phyloP scores from a whole-genome alignment of 37 sponge, comb jelly and placozoan genomes.

The Cliona cf. orientalis region DNA sequence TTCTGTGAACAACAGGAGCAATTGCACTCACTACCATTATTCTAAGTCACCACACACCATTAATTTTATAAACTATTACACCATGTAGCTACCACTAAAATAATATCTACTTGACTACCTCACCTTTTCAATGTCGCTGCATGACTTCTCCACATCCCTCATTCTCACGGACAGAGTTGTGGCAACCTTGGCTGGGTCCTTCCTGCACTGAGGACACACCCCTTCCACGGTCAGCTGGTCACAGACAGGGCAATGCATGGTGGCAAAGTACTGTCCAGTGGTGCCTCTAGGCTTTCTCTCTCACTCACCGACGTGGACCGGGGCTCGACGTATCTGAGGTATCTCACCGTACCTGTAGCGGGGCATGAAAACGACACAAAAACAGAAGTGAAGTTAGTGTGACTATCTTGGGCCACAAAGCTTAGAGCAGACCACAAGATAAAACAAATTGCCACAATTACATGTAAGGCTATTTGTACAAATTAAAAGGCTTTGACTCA shows the following conservation, averaged over 20 bases:
- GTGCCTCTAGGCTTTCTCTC: slow-evolving; percentile 44
- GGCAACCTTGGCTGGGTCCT: slow-evolving; percentile 52
- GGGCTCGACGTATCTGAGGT: slow-evolving; percentile 33
- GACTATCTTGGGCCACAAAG: no score
- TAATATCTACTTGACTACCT: no score
- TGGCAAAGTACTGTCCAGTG: slow-evolving; percentile 81
- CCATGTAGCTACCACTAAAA: no score
- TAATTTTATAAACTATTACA: no score
- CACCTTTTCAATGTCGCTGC: slow-evolving; percentile 15
- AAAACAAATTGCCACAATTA: no score
- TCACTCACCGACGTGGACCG: background rate
- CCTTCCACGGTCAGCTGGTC: slow-evolving; percentile 63
- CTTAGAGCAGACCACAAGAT: no score
- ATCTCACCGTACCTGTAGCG: slow-evolving; percentile 66
- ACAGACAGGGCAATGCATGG: slow-evolving; percentile 81
- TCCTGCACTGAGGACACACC: slow-evolving; percentile 57
- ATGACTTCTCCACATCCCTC: background rate
- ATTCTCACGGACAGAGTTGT: slow-evolving; percentile 12
- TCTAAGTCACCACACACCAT: no score
- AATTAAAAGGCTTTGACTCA: slow-evolving; percentile 18
- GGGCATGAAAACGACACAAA: no score
- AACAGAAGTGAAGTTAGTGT: no score
- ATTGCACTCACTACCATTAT: no score
- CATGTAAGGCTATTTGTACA: no score
- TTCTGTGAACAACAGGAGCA: background rate